These are phyloP conservation scores for Cavia porcellus DNA, from an alignment of 2,113 vertebrate species.

Conservation along the genomic window DNA sequence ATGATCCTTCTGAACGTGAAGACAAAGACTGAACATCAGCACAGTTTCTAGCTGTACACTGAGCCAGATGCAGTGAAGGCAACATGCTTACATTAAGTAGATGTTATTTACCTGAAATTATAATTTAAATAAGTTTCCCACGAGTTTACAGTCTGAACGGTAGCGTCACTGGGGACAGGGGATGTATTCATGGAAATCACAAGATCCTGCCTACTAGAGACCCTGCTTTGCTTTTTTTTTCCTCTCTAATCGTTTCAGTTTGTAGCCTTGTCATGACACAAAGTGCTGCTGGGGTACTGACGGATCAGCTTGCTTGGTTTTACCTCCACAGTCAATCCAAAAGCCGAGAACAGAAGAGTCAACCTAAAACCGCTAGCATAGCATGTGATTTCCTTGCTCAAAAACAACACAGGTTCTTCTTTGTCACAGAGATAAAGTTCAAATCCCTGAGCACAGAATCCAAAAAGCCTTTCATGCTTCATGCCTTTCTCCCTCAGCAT, in stretches of 20 bases:
- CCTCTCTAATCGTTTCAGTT: background rate
- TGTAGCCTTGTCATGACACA: background rate
- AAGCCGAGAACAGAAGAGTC: slow-evolving; percentile 9
- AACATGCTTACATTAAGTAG: background rate
- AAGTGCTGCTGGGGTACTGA: background rate
- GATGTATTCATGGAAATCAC: background rate
- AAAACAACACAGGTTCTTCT: slow-evolving; percentile 17
- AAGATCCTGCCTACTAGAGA: background rate
- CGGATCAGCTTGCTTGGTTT: background rate
- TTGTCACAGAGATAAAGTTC: slow-evolving; percentile 29
- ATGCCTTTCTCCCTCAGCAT: background rate
- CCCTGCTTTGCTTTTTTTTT: background rate
- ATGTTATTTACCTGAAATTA: background rate
- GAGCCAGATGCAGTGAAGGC: background rate
- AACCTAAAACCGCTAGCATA: background rate
- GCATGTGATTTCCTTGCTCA: background rate
- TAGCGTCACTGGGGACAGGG: background rate
- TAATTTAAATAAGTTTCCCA: background rate
- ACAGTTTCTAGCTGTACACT: background rate
- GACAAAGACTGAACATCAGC: background rate
- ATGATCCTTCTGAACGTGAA: background rate
- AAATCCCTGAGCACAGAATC: background rate
- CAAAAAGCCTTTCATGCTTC: slow-evolving; percentile 58
- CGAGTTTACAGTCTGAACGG: background rate
- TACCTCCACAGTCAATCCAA: background rate